Evolutionary conservation across 2,113 vertebrate species (phyloP), one percentile per base, ranked within the genome.

Genomic region (Myiozetetes cayanensis): DNA sequence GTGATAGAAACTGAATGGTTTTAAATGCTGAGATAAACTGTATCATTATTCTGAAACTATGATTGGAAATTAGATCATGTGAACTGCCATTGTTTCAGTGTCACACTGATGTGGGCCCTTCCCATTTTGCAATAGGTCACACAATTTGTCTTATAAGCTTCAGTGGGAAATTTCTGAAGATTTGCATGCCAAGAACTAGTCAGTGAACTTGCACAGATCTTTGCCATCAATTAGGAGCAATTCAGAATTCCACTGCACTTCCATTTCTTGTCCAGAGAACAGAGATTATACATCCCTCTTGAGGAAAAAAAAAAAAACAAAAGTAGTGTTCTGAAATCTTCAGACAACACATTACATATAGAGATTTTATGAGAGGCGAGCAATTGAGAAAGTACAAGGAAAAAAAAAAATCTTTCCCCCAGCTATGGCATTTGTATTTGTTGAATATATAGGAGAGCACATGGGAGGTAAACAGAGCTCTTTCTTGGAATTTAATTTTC

Each of bases 111-210:
- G 52, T 18, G 43, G 11, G 67, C 46, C 59, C 43, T 80, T 55
- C 58, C 65, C 41, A 62, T 90, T 94, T 88, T 92, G 93, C 85
- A 95, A 85, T 41, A 93, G 91, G 85, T 94, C 90, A 94, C 63
- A 72, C 82, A 71, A 92, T 90, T 90, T 71, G 82, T 74, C 53
- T 91, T 75, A 44, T 31, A 31, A 61, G 28, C 65, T 77, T 66
- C 68, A 76, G 33, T 28, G 71, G 46, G 79, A 94, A 67, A 58
- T 47, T 90, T 79, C 59, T 49, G 5, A 43, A 31, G 62, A 43
- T 27, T 39, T 39, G 62, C 27, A 41, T 0, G n/a, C 75, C 75
- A 94, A 81, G 74, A 77, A 77, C 35, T 25, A 25, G 4, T 9
- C 74, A 87, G 55, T 70, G 65, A 88, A 65, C 46, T 13, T 80